phyloP scores from a whole-genome alignment of 1,140 invertebrate genomes.

The Drosophila nikananu region DNA sequence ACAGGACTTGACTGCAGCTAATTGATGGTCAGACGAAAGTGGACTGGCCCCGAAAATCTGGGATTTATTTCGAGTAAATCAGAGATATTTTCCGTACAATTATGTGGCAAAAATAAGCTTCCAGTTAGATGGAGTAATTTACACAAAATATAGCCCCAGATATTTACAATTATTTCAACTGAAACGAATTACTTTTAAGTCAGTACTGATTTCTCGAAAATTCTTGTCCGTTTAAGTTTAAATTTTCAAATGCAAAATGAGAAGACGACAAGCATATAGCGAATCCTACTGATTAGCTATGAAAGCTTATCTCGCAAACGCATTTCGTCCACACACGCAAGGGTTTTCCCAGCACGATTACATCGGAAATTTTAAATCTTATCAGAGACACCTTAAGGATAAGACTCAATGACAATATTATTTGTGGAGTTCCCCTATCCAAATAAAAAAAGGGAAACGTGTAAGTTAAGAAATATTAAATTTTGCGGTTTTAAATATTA shows the following conservation, averaged over 20 bases:
- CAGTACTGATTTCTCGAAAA: no score
- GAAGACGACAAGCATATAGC: not conserved
- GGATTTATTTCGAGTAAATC: not conserved
- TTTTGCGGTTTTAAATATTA: no score
- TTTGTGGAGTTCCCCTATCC: not conserved
- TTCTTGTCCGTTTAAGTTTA: no score
- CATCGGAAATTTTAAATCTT: slow-evolving; percentile 5
- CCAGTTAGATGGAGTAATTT: not conserved
- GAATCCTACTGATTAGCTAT: not conserved
- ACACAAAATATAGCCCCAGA: not conserved
- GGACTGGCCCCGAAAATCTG: not conserved
- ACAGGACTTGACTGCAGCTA: slow-evolving; percentile 31
- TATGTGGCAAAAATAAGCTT: not conserved
- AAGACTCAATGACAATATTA: not conserved
- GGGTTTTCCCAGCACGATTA: not conserved
- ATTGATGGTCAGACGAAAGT: slow-evolving; percentile 34
- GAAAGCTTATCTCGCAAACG: not conserved
- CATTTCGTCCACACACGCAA: not conserved
- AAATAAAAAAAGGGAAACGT: not conserved
- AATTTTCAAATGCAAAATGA: no score
- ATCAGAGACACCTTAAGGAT: slow-evolving; percentile 14
- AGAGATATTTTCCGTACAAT: not conserved
- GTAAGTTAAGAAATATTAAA: slow-evolving; percentile 11
- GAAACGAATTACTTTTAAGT: not conserved
- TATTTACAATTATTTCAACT: slow-evolving; percentile 1